Evolutionary conservation across 1,140 invertebrate genomes (phyloP), one percentile per base, ranked within the genome.

Genomic region (Lepidurus packardi): DNA sequence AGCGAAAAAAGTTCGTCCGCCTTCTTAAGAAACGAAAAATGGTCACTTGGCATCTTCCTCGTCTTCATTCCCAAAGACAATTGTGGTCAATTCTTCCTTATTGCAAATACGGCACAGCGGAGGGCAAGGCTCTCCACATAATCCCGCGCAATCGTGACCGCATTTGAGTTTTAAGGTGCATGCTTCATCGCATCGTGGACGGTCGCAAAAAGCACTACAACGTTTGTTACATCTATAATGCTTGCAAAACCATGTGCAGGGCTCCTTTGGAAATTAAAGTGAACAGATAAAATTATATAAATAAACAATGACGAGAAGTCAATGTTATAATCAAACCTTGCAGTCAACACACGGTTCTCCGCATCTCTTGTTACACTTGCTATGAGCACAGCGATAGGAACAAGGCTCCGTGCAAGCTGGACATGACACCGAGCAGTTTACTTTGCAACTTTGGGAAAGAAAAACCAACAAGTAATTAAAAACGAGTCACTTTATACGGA

Each of bases 71-170:
- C 89, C 89, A 80, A 83, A 79, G 24, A 91, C 86, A 79, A 92
- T 87, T 73, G 87, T 85, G 41, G 84, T 84, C 0, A 90, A 81
- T 88, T 81, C 86, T 84, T 88, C 86, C 25, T 83, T 81, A 79
- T 89, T 79, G 79, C 86, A 87, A 11, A 82, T 78, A 16, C 82
- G 80, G 82, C 86, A 87, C 16, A 82, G 84, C 3, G 78, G 80
- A 81, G 84, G 88, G 83, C 86, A 84, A 85, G 88, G 83, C 88
- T 93, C 91, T 13, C 90, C 90, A 84, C 92, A 92, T 76, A 90
- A 87, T 41, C 91, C 91, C 82, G 88, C 85, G 83, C 91, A 92
- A 4, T 80, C 78, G 84, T 92, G 90, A 0, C 85, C 85, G 85
- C 90, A 92, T 16, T 81, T 78, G 42, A 89, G 83, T 43, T 44